phyloP scores from a whole-genome alignment of 2,888 invertebrate species.

The Parochlus steinenii region DNA sequence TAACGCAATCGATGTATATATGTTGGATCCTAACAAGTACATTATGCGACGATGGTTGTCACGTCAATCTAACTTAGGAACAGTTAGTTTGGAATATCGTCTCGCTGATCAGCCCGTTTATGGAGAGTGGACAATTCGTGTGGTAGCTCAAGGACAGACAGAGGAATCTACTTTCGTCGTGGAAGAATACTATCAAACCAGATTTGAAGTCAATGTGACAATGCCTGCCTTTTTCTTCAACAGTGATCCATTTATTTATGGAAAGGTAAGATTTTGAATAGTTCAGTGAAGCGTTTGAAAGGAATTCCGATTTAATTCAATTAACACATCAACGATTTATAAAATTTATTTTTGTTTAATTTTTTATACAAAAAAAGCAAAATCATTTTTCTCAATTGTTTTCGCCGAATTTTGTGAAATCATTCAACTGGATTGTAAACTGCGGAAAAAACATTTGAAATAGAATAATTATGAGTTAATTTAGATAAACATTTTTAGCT shows the following conservation, averaged over 20 bases:
- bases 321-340: no score
- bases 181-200: slow-evolving; percentile 88
- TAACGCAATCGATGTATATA: slow-evolving; percentile 80
- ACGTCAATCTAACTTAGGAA: slow-evolving; percentile 79
- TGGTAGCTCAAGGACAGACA: slow-evolving; percentile 74
- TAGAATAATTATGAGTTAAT: no score
- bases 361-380: no score
- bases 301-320: no score
- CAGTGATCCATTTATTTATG: slow-evolving; percentile 66
- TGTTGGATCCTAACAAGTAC: slow-evolving; percentile 74
- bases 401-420: no score
- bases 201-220: slow-evolving; percentile 87
- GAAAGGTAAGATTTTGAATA: no score
- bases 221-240: slow-evolving; percentile 91
- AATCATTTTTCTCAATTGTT: no score
- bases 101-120: slow-evolving; percentile 82
- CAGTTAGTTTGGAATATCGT: slow-evolving; percentile 81
- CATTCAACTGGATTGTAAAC: no score
- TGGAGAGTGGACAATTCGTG: slow-evolving; percentile 81
- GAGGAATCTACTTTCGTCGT: slow-evolving; percentile 77
- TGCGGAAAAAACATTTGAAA: no score
- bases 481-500: no score
- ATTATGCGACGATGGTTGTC: slow-evolving; percentile 89
- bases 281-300: no score
- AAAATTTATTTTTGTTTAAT: no score